Evolutionary conservation across 2,888 invertebrate genomes (phyloP).

Genomic region (Rotaria magnacalcarata): DNA sequence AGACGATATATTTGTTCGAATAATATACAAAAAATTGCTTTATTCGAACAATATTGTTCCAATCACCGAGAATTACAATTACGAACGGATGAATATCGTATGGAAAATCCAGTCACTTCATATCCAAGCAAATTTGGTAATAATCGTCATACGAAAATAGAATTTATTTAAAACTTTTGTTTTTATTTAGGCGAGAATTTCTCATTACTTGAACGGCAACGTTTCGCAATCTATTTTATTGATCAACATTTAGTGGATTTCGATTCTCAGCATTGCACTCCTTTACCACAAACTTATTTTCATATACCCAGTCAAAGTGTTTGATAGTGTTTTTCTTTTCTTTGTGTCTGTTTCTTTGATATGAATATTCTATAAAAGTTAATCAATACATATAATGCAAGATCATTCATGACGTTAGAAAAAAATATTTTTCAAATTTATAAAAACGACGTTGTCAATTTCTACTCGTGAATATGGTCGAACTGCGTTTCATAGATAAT

Average conservation of each 20-base stretch:
- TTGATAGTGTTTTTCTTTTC: background rate
- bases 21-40: background rate
- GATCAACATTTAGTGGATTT: conserved; percentile 46
- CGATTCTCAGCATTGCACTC: conserved; percentile 43
- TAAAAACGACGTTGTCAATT: no score
- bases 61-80: background rate
- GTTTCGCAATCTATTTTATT: conserved; percentile 41
- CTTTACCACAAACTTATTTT: conserved; percentile 37
- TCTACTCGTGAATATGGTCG: no score
- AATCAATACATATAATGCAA: background rate
- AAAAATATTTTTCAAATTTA: no score
- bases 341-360: background rate
- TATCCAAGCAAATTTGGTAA: conserved; percentile 15
- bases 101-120: background rate
- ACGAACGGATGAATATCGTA: background rate
- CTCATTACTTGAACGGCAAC: conserved; percentile 12
- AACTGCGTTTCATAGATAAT: no score
- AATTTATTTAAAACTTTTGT: no score
- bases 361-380: background rate
- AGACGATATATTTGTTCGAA: background rate
- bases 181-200: background rate
- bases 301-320: conserved; percentile 20
- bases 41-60: conserved; percentile 7
- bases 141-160: no score
- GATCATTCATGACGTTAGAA: no score